Percentiles rank a stretch among this genome's conserved stretches.
phyloP scores from a whole-genome alignment of 2,888 invertebrate genomes.

The Bibio marci region DNA sequence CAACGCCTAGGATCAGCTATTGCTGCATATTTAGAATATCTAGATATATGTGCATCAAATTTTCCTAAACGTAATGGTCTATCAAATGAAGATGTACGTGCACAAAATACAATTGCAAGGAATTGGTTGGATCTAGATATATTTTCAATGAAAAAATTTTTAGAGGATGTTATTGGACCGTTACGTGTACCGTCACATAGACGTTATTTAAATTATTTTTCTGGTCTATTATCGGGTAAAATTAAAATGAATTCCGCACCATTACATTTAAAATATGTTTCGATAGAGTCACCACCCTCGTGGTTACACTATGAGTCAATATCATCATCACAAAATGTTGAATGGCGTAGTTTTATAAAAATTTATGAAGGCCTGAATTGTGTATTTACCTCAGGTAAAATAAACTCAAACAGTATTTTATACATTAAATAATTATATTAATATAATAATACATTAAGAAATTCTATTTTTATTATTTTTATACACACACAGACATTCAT shows the following conservation, averaged over 20 bases:
- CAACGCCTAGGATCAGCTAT: slow-evolving; percentile 76
- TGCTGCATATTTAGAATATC: slow-evolving; percentile 88
- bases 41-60: slow-evolving; percentile 62
- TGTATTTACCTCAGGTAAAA: slow-evolving; percentile 65
- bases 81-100: slow-evolving; percentile 13
- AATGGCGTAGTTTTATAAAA: slow-evolving; percentile 59
- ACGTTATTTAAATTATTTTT: slow-evolving; percentile 83
- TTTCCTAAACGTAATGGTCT: slow-evolving; percentile 22
- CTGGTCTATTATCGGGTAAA: slow-evolving; percentile 73
- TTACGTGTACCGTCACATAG: slow-evolving; percentile 56
- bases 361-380: slow-evolving; percentile 84
- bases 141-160: slow-evolving; percentile 82
- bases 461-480: background rate
- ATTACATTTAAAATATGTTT: slow-evolving; percentile 69
- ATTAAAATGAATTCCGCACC: slow-evolving; percentile 78
- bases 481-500: slow-evolving; percentile 14
- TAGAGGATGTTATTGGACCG: slow-evolving; percentile 62
- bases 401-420: too few species aligned
- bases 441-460: background rate
- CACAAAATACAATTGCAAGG: slow-evolving; percentile 13
- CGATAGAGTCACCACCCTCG: slow-evolving; percentile 72
- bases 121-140: slow-evolving; percentile 62
- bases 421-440: background rate
- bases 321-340: slow-evolving; percentile 29
- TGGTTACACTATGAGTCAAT: slow-evolving; percentile 35